phyloP scores from a whole-genome alignment of 1,140 invertebrate genomes.

The Saccostrea cuccullata region DNA sequence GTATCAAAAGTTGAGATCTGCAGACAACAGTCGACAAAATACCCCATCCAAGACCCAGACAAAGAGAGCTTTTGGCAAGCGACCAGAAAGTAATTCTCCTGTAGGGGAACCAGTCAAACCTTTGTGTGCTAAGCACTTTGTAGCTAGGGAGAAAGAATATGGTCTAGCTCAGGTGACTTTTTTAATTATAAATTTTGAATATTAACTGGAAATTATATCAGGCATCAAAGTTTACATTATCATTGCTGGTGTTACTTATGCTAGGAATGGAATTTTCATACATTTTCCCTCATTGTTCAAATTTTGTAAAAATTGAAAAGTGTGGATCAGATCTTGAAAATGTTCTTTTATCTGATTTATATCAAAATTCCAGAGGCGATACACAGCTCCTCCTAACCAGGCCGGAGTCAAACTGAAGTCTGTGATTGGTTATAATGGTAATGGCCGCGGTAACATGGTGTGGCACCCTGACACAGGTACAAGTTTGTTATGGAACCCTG shows the following conservation, averaged over 20 bases:
- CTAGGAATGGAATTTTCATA: too few relatives aligned
- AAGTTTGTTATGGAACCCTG: not conserved
- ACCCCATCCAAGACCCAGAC: not conserved
- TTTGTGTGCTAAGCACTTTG: constrained; percentile 69
- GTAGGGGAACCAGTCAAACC: constrained; percentile 51
- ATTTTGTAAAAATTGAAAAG: too few relatives aligned
- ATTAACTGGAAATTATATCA: too few relatives aligned
- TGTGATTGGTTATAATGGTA: constrained; percentile 78
- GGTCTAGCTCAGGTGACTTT: constrained; percentile 71
- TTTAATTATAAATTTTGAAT: not conserved
- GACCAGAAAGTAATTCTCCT: not conserved
- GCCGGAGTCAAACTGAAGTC: constrained; percentile 74
- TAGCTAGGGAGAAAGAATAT: constrained; percentile 64
- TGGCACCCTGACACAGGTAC: constrained; percentile 77
- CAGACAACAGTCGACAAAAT: constrained; percentile 34
- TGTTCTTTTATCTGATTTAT: not conserved
- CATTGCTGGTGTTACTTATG: too few relatives aligned
- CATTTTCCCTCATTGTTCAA: too few relatives aligned
- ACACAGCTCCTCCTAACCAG: constrained; percentile 77
- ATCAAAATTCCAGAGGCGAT: constrained; percentile 70
- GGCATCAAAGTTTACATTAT: too few relatives aligned
- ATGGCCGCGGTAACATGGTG: constrained; percentile 75
- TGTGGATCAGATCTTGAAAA: too few relatives aligned
- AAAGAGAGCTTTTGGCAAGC: constrained; percentile 39
- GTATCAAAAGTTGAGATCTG: not conserved